Percentiles rank a stretch among this genome's conserved stretches.
Evolutionary conservation across 2,888 invertebrate genomes (phyloP).

Genomic region (Venusia cambrica): DNA sequence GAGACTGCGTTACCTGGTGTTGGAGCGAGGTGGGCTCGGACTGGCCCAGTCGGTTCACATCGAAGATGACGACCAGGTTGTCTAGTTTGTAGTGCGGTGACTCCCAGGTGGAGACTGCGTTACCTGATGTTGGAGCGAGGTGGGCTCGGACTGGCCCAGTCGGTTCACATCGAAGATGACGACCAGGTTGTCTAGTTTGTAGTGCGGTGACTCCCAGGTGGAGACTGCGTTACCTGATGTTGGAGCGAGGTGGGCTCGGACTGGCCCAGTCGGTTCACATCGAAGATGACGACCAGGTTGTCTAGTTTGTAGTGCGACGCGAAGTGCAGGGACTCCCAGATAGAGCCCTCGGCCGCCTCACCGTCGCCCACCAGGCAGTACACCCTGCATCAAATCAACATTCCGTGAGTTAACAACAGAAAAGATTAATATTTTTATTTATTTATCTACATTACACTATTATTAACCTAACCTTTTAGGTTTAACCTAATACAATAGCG

Average conservation of each 20-base stretch:
- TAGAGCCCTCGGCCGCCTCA: conserved; percentile 98
- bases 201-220: too few species aligned
- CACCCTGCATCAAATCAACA: conserved; percentile 82
- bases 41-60: conserved; percentile 98
- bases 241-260: conserved; percentile 97
- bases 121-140: too few species aligned
- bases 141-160: conserved; percentile 97
- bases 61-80: conserved; percentile 98
- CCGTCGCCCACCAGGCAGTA: conserved; percentile 99
- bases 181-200: too few species aligned
- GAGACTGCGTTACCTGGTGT: conserved; percentile 89
- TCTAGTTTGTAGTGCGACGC: conserved; percentile 96
- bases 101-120: conserved; percentile 99
- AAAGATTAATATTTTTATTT: too few species aligned
- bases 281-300: conserved; percentile 98
- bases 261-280: conserved; percentile 98
- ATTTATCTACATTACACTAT: too few species aligned
- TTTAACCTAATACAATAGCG: too few species aligned
- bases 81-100: conserved; percentile 96
- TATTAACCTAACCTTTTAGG: too few species aligned
- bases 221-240: conserved; percentile 89
- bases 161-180: conserved; percentile 99
- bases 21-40: conserved; percentile 97
- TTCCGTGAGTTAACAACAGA: too few species aligned
- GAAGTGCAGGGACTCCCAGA: conserved; percentile 98